Conservation (phyloP, 2,113 vertebrate species). For the Psammodynastes pulverulentus region DNA sequence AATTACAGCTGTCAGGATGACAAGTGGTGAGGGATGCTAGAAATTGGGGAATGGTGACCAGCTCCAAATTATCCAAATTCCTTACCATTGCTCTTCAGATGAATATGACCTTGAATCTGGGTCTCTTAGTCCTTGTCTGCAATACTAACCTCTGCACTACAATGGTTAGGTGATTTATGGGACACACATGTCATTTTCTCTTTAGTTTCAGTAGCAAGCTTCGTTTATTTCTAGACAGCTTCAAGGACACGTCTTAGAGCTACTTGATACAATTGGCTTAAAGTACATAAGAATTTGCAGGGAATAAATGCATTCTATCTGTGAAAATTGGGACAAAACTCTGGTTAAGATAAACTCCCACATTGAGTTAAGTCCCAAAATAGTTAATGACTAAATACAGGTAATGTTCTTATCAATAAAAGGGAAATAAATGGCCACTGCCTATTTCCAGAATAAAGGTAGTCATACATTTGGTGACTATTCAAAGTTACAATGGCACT, state of each 20-base stretch:
- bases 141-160: background rate
- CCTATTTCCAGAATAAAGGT: background rate
- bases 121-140: background rate
- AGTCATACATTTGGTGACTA: background rate
- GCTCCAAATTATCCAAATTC: background rate
- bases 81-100: background rate
- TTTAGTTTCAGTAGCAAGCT: background rate
- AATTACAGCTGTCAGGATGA: background rate
- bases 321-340: background rate
- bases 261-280: background rate
- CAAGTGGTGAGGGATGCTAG: background rate
- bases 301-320: background rate
- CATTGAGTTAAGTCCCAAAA: background rate
- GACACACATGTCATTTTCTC: background rate
- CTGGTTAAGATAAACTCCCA: background rate
- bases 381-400: background rate
- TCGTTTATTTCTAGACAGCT: background rate
- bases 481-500: background rate
- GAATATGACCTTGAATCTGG: background rate
- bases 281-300: background rate
- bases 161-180: background rate
- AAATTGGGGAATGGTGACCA: background rate
- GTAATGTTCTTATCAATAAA: background rate
- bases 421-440: background rate
- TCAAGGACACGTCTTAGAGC: background rate